Evolutionary conservation across 2,113 vertebrate genomes (phyloP).

Genomic region (Promerops cafer): DNA sequence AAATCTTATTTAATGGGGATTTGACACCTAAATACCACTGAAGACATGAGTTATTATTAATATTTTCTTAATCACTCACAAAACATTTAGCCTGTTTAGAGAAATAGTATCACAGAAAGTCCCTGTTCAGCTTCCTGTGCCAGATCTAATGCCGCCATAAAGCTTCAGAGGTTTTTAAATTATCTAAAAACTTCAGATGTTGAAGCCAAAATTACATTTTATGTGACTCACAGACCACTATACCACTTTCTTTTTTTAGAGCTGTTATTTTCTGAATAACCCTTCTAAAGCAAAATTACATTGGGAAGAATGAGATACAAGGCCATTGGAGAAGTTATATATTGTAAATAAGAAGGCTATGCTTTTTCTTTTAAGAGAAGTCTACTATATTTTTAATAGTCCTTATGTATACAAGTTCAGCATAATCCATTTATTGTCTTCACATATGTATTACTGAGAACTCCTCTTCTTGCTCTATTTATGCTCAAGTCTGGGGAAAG

Average conservation of each 20-base stretch:
- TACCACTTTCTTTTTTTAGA: not conserved
- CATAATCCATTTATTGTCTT: not conserved
- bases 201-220: slow-evolving; percentile 4
- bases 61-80: not conserved
- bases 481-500: not conserved
- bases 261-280: not conserved
- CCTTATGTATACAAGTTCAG: not conserved
- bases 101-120: not conserved
- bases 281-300: not conserved
- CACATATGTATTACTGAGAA: not conserved
- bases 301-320: not conserved
- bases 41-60: not conserved
- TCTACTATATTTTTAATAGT: not conserved
- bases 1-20: not conserved
- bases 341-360: not conserved
- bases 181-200: slow-evolving; percentile 14
- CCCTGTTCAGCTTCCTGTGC: not conserved
- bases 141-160: not conserved
- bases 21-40: not conserved
- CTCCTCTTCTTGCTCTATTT: not conserved
- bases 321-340: not conserved
- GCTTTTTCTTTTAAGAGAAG: not conserved
- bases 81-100: not conserved
- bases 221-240: not conserved
- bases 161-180: not conserved